Conservation (phyloP, 2,797 vertebrate species). For the Argya squamiceps region DNA sequence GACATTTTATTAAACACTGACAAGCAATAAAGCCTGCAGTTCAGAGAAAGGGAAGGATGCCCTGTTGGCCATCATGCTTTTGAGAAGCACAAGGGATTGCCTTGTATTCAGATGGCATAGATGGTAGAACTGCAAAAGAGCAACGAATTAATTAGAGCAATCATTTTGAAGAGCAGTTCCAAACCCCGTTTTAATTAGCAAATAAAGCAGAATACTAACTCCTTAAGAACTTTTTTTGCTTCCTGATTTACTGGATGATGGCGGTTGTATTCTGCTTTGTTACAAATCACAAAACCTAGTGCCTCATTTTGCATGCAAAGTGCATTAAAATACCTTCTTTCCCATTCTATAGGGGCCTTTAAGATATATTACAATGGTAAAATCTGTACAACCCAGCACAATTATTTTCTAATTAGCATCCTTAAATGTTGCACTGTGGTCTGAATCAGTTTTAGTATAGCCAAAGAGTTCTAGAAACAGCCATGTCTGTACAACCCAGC, state of each 20-base stretch:
- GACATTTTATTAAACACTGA: conserved; percentile 20
- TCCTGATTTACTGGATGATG: conserved; percentile 47
- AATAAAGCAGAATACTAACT: conserved; percentile 54
- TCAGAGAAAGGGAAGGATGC: background rate
- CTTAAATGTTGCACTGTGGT: conserved; percentile 56
- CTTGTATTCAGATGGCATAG: background rate
- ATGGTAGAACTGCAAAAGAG: conserved; percentile 10
- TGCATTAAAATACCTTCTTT: conserved; percentile 23
- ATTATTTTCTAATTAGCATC: conserved; percentile 71
- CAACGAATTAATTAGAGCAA: conserved; percentile 62
- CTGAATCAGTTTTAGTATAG: conserved; percentile 35
- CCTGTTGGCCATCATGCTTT: background rate
- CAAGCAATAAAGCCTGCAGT: background rate
- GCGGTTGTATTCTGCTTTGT: background rate
- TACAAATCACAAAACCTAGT: conserved; percentile 59
- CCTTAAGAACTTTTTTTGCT: conserved; percentile 49
- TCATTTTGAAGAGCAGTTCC: conserved; percentile 50
- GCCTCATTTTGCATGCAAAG: conserved; percentile 30
- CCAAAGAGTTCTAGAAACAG: conserved; percentile 54
- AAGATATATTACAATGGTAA: background rate
- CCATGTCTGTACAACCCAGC: conserved; percentile 65
- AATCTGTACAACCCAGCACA: conserved; percentile 19
- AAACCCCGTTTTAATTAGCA: conserved; percentile 59
- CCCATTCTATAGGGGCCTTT: conserved; percentile 28
- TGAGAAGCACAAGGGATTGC: background rate